phyloP scores from a whole-genome alignment of 1,140 invertebrate species.

The Eurytemora carolleeae region DNA sequence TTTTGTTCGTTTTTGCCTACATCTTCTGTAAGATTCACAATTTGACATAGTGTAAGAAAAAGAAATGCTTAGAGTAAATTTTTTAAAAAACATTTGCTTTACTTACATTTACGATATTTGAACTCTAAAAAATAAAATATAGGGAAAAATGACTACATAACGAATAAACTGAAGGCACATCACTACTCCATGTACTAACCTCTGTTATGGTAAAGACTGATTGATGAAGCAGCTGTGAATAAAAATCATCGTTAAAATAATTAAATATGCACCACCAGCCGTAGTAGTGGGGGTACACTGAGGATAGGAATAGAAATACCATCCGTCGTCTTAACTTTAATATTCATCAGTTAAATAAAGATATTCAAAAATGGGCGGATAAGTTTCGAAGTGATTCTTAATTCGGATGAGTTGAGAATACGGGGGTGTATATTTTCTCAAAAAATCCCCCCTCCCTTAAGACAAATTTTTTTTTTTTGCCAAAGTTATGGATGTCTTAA shows the following conservation, averaged over 20 bases:
- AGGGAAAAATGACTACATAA: no score
- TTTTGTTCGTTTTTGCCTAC: no score
- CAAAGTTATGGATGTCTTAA: not conserved
- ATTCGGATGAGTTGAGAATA: not conserved
- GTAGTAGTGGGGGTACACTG: slow-evolving; percentile 59
- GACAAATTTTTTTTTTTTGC: not conserved
- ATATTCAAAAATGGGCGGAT: not conserved
- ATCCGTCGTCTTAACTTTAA: slow-evolving; percentile 42
- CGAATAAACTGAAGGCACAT: no score
- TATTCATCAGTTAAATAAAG: not conserved
- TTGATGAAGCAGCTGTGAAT: slow-evolving; percentile 51
- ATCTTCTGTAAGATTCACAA: no score
- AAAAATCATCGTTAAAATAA: slow-evolving; percentile 65
- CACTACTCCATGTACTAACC: no score
- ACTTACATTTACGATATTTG: no score
- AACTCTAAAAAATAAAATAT: no score
- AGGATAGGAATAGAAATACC: slow-evolving; percentile 43
- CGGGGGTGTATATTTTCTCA: not conserved
- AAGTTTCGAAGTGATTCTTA: not conserved
- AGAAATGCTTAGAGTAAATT: no score
- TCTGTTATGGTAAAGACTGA: slow-evolving; percentile 51
- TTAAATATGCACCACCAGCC: slow-evolving; percentile 63
- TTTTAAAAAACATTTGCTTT: no score
- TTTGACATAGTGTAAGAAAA: no score
- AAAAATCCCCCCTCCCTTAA: not conserved